Evolutionary conservation across 2,888 invertebrate species (phyloP).

Genomic region (Troides oblongomaculatus): DNA sequence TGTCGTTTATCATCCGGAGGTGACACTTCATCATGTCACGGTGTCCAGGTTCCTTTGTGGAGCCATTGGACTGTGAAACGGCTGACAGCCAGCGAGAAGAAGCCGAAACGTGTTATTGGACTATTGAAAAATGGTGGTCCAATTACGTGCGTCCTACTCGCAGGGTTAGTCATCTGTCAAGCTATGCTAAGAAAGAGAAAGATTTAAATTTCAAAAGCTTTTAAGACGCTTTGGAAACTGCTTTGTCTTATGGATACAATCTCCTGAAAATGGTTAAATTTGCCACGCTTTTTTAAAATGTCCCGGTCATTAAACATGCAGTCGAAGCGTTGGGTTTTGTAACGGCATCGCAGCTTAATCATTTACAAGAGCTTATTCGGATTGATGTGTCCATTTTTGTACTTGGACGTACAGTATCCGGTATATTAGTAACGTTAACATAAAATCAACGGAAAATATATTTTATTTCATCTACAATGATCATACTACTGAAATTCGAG

Average conservation of each 20-base stretch:
- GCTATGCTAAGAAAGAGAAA: constrained; percentile 30
- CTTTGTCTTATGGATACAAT: constrained; percentile 17
- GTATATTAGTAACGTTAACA: constrained; percentile 19
- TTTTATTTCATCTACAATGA: too few relatives aligned
- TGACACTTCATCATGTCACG: constrained; percentile 74
- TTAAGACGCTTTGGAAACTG: constrained; percentile 9
- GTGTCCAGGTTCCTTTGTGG: constrained; percentile 62
- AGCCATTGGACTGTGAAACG: constrained; percentile 60
- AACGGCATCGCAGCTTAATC: constrained; percentile 18
- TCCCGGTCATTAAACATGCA: constrained; percentile 14
- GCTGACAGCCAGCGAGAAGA: constrained; percentile 49
- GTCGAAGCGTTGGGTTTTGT: constrained; percentile 14
- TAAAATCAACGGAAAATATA: not conserved
- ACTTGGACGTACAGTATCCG: constrained; percentile 13
- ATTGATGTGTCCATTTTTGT: constrained; percentile 27
- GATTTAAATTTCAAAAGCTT: constrained; percentile 28
- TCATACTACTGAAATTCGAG: too few relatives aligned
- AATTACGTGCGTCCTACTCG: constrained; percentile 34
- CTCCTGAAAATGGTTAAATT: constrained; percentile 21
- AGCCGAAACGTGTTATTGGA: constrained; percentile 36
- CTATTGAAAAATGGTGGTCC: constrained; percentile 40
- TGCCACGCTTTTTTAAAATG: constrained; percentile 19
- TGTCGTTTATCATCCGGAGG: constrained; percentile 68
- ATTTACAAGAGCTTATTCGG: constrained; percentile 25
- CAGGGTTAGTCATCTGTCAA: constrained; percentile 29